phyloP scores from a whole-genome alignment of 1,140 invertebrate species.

The Copidosoma floridanum region DNA sequence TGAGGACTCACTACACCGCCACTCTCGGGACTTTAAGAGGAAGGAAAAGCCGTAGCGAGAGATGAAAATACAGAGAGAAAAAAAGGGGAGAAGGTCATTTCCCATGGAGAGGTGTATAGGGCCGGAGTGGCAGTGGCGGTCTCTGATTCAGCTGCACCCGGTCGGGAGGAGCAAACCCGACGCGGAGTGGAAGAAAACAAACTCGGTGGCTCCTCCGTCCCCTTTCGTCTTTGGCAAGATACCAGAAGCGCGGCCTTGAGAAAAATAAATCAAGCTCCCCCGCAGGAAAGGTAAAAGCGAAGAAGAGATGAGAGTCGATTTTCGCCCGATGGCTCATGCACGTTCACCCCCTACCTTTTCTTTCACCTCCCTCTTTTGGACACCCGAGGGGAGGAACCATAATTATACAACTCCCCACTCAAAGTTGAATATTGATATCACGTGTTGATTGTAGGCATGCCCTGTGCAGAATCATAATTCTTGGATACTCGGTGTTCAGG shows the following conservation, averaged over 20 bases:
- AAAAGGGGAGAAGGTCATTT: background rate
- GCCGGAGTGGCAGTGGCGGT: background rate
- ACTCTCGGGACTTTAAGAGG: background rate
- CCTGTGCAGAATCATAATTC: too few relatives aligned
- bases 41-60: background rate
- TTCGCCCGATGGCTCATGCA: background rate
- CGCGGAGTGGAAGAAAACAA: background rate
- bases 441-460: too few relatives aligned
- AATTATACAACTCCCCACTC: too few relatives aligned
- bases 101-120: too few relatives aligned
- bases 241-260: background rate
- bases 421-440: too few relatives aligned
- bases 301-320: background rate
- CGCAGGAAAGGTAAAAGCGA: too few relatives aligned
- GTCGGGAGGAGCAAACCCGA: background rate
- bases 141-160: background rate
- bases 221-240: background rate
- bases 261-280: background rate
- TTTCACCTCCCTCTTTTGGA: too few relatives aligned
- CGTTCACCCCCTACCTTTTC: too few relatives aligned
- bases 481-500: too few relatives aligned
- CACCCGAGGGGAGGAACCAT: too few relatives aligned
- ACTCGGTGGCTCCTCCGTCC: background rate
- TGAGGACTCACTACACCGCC: background rate
- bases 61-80: too few relatives aligned